Percentiles rank a stretch among this genome's conserved stretches.
These are phyloP conservation scores for Heteropelma amictum DNA, from an alignment of 2,888 invertebrate species.

Conservation along the genomic window DNA sequence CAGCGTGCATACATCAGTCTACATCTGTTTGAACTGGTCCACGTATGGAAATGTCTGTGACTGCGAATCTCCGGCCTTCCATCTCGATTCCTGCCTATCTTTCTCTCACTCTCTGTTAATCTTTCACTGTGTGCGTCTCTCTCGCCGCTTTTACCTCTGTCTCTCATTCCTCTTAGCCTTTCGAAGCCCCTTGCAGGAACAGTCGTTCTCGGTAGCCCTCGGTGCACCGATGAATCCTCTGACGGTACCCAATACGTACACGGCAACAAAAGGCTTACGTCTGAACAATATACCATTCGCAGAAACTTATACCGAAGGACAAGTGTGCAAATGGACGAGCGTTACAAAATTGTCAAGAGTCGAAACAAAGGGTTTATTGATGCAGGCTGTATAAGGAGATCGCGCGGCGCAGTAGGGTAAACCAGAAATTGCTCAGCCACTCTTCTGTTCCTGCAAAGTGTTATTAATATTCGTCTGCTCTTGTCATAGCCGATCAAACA, in stretches of 20 bases:
- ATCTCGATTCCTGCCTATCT: constrained; percentile 46
- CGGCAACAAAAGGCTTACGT: background rate
- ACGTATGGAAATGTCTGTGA: constrained; percentile 73
- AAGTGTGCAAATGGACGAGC: background rate
- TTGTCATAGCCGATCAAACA: too few species aligned
- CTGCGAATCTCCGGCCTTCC: constrained; percentile 43
- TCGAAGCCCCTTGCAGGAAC: constrained; percentile 16
- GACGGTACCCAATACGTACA: background rate
- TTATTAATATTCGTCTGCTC: too few species aligned
- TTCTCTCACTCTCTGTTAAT: too few species aligned
- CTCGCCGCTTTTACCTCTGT: constrained; percentile 41
- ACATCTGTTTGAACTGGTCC: constrained; percentile 76
- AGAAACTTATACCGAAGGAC: too few species aligned
- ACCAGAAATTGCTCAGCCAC: too few species aligned
- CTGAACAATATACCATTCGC: background rate
- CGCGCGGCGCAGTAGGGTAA: too few species aligned
- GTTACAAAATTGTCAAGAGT: background rate
- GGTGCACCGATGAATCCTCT: background rate
- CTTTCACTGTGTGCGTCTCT: too few species aligned
- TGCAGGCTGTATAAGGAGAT: too few species aligned
- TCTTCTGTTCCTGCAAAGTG: too few species aligned
- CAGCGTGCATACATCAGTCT: constrained; percentile 74
- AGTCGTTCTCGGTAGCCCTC: constrained; percentile 3
- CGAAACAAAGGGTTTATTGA: too few species aligned
- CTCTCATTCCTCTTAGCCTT: constrained; percentile 13